phyloP scores from a whole-genome alignment of 2,888 invertebrate species.

The Odontothrips loti region DNA sequence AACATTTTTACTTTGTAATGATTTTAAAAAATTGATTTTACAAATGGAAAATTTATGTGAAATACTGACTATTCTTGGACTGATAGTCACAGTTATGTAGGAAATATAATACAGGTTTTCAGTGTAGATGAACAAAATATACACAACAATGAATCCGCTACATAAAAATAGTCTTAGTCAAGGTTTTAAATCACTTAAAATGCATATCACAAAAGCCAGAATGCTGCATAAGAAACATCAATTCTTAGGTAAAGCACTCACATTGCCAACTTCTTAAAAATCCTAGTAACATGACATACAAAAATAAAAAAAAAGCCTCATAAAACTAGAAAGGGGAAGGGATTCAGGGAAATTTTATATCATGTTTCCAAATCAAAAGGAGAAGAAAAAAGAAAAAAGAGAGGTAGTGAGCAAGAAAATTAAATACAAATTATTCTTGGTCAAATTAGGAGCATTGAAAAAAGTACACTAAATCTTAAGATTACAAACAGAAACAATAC shows the following conservation, averaged over 20 bases:
- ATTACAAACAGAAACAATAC: conserved; percentile 37
- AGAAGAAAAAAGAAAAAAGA: not conserved
- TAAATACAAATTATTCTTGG: conserved; percentile 27
- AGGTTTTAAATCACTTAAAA: conserved; percentile 10
- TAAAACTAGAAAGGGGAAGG: not conserved
- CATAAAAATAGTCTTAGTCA: conserved; percentile 23
- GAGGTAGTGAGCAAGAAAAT: not conserved
- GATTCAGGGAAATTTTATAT: conserved; percentile 1
- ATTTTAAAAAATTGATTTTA: not conserved
- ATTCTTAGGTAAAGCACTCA: not conserved
- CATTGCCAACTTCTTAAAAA: not conserved
- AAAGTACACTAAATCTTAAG: conserved; percentile 34
- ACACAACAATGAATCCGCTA: not conserved
- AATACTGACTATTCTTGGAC: not conserved
- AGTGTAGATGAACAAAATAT: not conserved
- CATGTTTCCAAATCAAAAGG: conserved; percentile 19
- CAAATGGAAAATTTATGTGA: not conserved
- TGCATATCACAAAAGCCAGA: conserved; percentile 17
- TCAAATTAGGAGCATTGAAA: conserved; percentile 31
- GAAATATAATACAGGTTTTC: not conserved
- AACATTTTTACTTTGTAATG: not conserved
- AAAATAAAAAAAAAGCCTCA: conserved; percentile 5
- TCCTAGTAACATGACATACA: not conserved
- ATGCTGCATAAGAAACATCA: not conserved
- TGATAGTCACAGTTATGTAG: not conserved